Evolutionary conservation across 2,888 invertebrate species (phyloP), one percentile per base, ranked within the genome.

Genomic region (Dasysyrphus tricinctus): DNA sequence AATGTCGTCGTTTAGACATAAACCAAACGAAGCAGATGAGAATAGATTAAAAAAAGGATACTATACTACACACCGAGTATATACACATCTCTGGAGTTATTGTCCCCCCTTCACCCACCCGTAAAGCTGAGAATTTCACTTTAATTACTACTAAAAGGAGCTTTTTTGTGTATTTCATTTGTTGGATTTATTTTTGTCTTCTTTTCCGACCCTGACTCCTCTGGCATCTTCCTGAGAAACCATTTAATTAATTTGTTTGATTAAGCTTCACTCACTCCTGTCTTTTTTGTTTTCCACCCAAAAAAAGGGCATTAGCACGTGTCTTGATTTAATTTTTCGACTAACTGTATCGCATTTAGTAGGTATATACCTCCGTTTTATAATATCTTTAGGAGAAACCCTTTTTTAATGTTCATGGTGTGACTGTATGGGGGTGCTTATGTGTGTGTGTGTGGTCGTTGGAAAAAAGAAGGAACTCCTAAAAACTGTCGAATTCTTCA

Each of bases 241-340:
- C 69, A 63, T 80, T 85, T 85, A 85, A 85, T 85, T 85, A 85
- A 85, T 85, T 85, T 80, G 67, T 77, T 76, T 80, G 84, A 85
- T 85, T 80, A 84, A 72, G 76, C 72, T 67, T 67, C 63, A 32
- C 51, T 24, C 47, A 6, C 4, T 16, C 16, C 32, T 16, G 3
- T 12, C 6, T 24, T 24, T 42, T 14, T 7, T 32, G 6, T 24
- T 7, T 7, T 32, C 32, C 32, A 2, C 7, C 37, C 19, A 44
- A 32, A 49, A 54, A 34, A 63, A 57, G 73, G 44, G 47, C 84
- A 54, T 80, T 77, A 77, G 80, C 84, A 85, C 84, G 84, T 85
- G 84, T 77, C 54, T 73, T 56, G 84, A 85, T 85, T 85, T 77
- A 84, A 80, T 77, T 85, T 65, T n/a, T 19, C 67, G 8, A 72